Evolutionary conservation across 2,113 vertebrate species (phyloP).

Genomic region (Plecotus auritus): DNA sequence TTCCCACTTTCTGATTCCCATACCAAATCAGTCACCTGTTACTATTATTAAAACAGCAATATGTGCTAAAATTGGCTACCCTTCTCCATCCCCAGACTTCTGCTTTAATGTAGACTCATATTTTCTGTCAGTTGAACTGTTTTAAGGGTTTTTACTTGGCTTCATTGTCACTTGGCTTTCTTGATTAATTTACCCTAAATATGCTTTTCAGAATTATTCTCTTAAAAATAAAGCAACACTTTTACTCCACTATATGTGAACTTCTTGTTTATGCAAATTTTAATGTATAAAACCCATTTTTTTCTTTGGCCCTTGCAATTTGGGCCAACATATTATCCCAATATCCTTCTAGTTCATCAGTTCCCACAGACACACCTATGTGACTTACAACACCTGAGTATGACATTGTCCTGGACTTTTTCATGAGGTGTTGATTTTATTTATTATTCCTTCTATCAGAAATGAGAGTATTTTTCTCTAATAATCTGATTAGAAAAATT

Average conservation of each 20-base stretch:
- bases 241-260: not conserved
- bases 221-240: not conserved
- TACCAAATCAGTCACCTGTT: not conserved
- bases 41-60: not conserved
- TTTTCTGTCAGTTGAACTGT: not conserved
- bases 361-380: not conserved
- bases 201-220: not conserved
- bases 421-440: not conserved
- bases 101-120: not conserved
- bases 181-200: not conserved
- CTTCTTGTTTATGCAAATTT: not conserved
- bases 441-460: not conserved
- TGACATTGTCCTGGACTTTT: not conserved
- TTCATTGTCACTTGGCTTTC: not conserved
- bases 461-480: not conserved
- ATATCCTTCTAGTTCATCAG: not conserved
- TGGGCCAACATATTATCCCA: not conserved
- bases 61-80: not conserved
- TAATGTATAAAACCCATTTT: not conserved
- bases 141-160: not conserved
- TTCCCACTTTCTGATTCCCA: not conserved
- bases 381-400: not conserved
- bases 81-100: not conserved
- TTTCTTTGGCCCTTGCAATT: not conserved
- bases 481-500: not conserved